A percentile compares a stretch with the other conserved stretches of the same genome.
Evolutionary conservation across 2,888 invertebrate species (phyloP).

Genomic region (Chloromyia formosa): DNA sequence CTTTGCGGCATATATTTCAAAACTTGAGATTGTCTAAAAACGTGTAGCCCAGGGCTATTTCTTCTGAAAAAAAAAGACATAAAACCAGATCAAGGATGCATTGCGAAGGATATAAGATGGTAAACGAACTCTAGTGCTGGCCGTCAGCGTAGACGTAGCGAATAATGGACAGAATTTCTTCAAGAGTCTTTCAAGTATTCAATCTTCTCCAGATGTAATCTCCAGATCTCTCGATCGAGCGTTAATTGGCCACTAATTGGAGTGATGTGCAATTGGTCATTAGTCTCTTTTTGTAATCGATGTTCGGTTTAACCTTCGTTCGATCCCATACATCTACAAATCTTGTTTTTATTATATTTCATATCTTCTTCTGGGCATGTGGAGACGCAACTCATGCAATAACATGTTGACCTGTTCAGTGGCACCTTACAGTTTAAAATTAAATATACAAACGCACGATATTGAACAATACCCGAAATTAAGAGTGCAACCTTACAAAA

Average conservation of each 20-base stretch:
- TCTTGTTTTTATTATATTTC: background rate
- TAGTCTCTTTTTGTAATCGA: background rate
- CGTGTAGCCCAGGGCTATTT: conserved; percentile 17
- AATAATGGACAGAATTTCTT: background rate
- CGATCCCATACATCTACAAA: background rate
- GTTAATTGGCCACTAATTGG: conserved; percentile 25
- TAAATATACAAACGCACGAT: background rate
- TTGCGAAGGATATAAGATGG: no score
- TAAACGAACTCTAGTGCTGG: no score
- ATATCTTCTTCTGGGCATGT: background rate
- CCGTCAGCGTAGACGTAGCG: background rate
- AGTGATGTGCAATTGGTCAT: background rate
- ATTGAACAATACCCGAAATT: conserved; percentile 9
- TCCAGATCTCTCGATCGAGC: conserved; percentile 13
- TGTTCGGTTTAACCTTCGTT: conserved; percentile 31
- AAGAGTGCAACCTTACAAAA: background rate
- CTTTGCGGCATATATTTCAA: conserved; percentile 30
- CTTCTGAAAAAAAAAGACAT: no score
- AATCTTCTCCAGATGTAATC: background rate
- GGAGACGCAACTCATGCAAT: conserved; percentile 12
- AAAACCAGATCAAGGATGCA: no score
- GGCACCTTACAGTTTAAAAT: background rate
- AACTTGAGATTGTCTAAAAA: background rate
- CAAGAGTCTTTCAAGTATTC: conserved; percentile 21
- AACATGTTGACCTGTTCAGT: no score